Evolutionary conservation across 2,797 vertebrate genomes (phyloP).

Genomic region (Odontamblyopus rebecca): DNA sequence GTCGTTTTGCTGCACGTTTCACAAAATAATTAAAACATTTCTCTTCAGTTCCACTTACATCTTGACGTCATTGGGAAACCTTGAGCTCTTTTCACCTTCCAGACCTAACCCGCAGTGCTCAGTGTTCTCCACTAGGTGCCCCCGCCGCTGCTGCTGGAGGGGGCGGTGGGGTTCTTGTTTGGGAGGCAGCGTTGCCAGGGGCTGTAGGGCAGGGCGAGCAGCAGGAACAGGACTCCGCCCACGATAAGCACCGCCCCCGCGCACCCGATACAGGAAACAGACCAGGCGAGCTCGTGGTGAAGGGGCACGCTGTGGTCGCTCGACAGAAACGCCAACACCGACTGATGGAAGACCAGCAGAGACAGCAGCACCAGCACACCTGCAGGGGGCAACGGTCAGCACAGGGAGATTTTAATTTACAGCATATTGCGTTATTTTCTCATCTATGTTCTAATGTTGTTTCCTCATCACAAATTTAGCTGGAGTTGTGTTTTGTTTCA

Average conservation of each 20-base stretch:
- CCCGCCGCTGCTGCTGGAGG: conserved; percentile 7
- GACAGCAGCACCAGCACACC: conserved; percentile 81
- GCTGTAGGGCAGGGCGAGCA: conserved; percentile 78
- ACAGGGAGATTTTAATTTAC: neutral
- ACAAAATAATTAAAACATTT: neutral
- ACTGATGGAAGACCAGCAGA: conserved; percentile 84
- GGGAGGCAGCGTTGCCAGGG: conserved; percentile 76
- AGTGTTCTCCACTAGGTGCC: conserved; percentile 61
- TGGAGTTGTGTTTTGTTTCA: no score
- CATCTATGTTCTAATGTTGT: no score
- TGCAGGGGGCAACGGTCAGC: conserved; percentile 37
- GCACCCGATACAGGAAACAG: conserved; percentile 79
- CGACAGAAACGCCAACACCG: conserved; percentile 76
- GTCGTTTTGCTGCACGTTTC: neutral
- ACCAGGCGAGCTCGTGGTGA: conserved; percentile 85
- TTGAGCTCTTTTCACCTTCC: neutral
- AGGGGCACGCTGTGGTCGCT: conserved; percentile 77
- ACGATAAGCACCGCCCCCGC: conserved; percentile 79
- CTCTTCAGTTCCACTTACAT: neutral
- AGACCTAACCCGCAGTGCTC: conserved; percentile 25
- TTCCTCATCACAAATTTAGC: no score
- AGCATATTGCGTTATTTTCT: no score
- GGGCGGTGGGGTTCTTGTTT: conserved; percentile 56
- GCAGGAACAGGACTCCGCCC: conserved; percentile 78
- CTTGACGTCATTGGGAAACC: conserved; percentile 37